A percentile compares a stretch with the other conserved stretches of the same genome.
Evolutionary conservation across 2,888 invertebrate genomes (phyloP).

Genomic region (Caenorhabditis sp.): DNA sequence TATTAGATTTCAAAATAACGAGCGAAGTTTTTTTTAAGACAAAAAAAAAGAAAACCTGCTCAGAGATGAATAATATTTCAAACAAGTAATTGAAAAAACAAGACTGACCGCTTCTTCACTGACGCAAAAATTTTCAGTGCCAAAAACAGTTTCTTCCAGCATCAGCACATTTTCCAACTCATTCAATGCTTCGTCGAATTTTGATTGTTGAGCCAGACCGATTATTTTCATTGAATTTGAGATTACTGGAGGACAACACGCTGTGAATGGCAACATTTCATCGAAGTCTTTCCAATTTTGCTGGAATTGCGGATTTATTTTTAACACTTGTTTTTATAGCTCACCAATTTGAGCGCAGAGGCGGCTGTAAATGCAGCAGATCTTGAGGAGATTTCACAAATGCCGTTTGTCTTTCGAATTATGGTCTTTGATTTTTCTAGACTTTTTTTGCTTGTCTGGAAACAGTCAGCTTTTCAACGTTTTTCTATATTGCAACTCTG

Average conservation of each 20-base stretch:
- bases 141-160: conserved; percentile 33
- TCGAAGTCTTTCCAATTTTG: conserved; percentile 35
- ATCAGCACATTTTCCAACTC: conserved; percentile 38
- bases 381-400: conserved; percentile 41
- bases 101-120: conserved; percentile 42
- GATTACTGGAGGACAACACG: conserved; percentile 32
- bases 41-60: no score
- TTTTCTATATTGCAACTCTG: background rate
- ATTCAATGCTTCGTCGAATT: conserved; percentile 42
- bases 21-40: no score
- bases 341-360: conserved; percentile 35
- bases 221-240: conserved; percentile 21
- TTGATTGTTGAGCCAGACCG: conserved; percentile 25
- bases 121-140: conserved; percentile 32
- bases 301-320: conserved; percentile 3
- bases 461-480: background rate
- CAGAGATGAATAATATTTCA: no score
- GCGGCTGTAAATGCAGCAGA: conserved; percentile 40
- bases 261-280: conserved; percentile 24
- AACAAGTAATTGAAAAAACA: no score
- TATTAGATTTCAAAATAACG: no score
- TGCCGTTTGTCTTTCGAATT: conserved; percentile 12
- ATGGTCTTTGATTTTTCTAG: conserved; percentile 35
- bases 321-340: background rate
- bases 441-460: conserved; percentile 24